Base-by-base conservation (phyloP, 2,888 invertebrate genomes). In the Polyommatus iphigenia region DNA sequence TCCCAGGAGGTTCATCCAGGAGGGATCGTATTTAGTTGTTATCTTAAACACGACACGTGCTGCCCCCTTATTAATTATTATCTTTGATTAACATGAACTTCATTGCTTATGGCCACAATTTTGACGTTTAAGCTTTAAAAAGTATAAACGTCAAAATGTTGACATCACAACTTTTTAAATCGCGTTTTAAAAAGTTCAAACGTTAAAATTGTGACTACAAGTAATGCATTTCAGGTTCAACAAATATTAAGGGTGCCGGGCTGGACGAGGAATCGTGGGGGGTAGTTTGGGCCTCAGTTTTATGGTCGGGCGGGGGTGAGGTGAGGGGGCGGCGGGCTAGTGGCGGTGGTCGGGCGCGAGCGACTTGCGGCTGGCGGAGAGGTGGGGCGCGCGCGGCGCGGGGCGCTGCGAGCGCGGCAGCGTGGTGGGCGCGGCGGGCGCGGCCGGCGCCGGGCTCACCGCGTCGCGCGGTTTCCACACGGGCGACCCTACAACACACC, bases 401-500 rank as follows among this genome's bases (percentile, higher is more conserved):
- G 90, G 90, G 83, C 92, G 90, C 88, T 90, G 91, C 87, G 89
- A 91, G 88, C 90, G 93, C 83, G 90, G 92, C 87, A 90, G 90
- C 85, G 91, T 92, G 85, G 91, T 92, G 85, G 90, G 89, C 84
- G 91, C 90, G 79, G 88, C 80, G 78, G 87, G 84, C 81, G 86
- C 84, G 79, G 79, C 82, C 80, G 80, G 81, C 78, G 83, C 85
- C 77, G 84, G 85, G 78, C 84, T 83, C 85, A 94, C 93, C 95
- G 95, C 96, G 95, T 98, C 98, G 95, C 98, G 97, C 95, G 98
- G 98, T 96, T 99, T 99, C 99, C 99, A 99, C 95, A 99, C 97
- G 93, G 99, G 99, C 94, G 99, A 99, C 95, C 98, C 98, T 97
- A 96, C 95, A 96, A 96, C 95, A 95, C 95, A 96, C 92, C 94